Evolutionary conservation across 1,140 invertebrate genomes (phyloP).

Genomic region (Hycleus cichorii): DNA sequence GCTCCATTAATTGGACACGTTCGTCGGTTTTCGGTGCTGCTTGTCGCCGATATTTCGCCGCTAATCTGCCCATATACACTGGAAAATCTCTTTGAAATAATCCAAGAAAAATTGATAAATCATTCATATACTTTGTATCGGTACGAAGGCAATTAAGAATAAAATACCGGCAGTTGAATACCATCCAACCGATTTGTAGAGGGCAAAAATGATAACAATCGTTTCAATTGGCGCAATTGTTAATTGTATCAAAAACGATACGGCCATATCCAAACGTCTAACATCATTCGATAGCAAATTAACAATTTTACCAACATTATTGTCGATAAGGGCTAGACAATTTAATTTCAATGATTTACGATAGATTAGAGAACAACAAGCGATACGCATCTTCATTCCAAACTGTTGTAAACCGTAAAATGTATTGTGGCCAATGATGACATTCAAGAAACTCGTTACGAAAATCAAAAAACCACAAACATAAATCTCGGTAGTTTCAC

Average conservation of each 20-base stretch:
- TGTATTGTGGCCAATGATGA: neutral
- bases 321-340: neutral
- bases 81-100: constrained; percentile 30
- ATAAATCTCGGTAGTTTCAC: neutral
- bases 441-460: neutral
- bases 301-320: neutral
- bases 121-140: constrained; percentile 63
- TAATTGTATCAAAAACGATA: constrained; percentile 57
- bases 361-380: constrained; percentile 2
- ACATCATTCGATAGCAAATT: constrained; percentile 41
- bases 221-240: constrained; percentile 70
- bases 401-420: neutral
- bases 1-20: constrained; percentile 67
- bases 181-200: constrained; percentile 48
- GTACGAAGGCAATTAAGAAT: constrained; percentile 71
- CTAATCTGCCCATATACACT: constrained; percentile 66
- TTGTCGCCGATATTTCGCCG: constrained; percentile 46
- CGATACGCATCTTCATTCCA: neutral
- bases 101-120: constrained; percentile 1
- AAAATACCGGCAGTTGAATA: constrained; percentile 66
- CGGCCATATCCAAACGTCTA: constrained; percentile 64
- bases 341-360: neutral
- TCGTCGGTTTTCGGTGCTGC: constrained; percentile 63
- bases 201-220: constrained; percentile 60
- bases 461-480: neutral